Base-by-base conservation (phyloP, 2,888 invertebrate species). In the Drosophila rellima region DNA sequence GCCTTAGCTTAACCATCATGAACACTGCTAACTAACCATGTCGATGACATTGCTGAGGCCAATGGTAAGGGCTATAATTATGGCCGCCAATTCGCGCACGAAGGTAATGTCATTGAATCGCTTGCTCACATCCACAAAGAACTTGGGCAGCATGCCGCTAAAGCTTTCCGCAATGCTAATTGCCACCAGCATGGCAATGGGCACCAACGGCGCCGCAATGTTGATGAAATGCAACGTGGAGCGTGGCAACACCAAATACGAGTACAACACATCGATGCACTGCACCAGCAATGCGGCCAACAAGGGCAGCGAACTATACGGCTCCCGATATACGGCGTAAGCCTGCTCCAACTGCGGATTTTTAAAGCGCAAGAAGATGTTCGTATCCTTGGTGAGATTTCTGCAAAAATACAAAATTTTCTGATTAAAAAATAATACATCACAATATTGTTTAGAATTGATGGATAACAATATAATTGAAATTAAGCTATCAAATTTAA, bases 311-410 rank as follows among this genome's bases (percentile, higher is more conserved):
- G 95, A 95, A 17, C 95, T 95, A 81, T 94, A 95, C 0, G 95
- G 94, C 86, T 95, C 95, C 20, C 95, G 94, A 76, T 95, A 94
- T 31, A 93, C 93, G 54, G 94, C 94, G 90, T 96, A 96, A 48
- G 95, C 94, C 60, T 93, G 93, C 91, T 96, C 96, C 78, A 95
- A 93, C 60, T 94, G 93, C 0, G 93, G 92, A 83, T 95, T 95
- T 74, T 94, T 94, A 92, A 96, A 96, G 70, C 94, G 93, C 61
- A 96, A 91, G 35, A 95, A 91, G 82, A 94, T 93, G 73, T 94
- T 94, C 13, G 95, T 95, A 84, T 95, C 95, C 79, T 95, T 95
- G 59, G 94, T 94, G 56, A 96, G 92, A 88, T 96, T 91, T 64
- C 91, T 91, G 39, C 20, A 13, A 18, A n/a, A 18, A 6, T 2